phyloP scores from a whole-genome alignment of 2,113 vertebrate species.

The Tyrannus savana region DNA sequence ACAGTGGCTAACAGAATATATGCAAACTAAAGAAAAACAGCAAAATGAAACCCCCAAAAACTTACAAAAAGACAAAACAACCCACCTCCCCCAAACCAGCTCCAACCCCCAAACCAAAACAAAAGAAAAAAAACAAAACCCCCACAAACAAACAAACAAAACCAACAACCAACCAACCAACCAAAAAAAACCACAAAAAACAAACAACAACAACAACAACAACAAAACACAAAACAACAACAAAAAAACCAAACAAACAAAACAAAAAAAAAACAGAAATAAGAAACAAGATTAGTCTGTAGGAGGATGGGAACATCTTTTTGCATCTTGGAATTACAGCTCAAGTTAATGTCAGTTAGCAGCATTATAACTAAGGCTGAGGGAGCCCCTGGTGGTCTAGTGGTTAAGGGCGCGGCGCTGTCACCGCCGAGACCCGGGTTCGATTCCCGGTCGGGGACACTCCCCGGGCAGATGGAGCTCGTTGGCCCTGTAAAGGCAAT shows the following conservation, averaged over 20 bases:
- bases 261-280: neutral
- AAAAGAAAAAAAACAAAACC: neutral
- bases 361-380: neutral
- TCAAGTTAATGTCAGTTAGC: neutral
- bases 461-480: too few relatives aligned
- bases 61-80: neutral
- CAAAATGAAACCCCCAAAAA: neutral
- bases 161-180: accelerated
- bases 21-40: neutral
- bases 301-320: neutral
- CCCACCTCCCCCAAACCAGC: accelerated
- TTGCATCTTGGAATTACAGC: neutral
- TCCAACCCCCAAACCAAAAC: neutral
- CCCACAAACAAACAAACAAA: neutral
- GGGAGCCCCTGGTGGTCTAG: too few relatives aligned
- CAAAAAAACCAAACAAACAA: neutral
- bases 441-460: too few relatives aligned
- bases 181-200: too few relatives aligned
- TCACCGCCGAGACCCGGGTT: too few relatives aligned
- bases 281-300: neutral
- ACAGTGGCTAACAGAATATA: neutral
- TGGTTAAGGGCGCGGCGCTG: too few relatives aligned
- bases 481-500: too few relatives aligned
- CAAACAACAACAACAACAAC: too few relatives aligned
- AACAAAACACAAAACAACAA: too few relatives aligned